Conservation (phyloP, 2,888 invertebrate genomes). For the Desoria tigrina region DNA sequence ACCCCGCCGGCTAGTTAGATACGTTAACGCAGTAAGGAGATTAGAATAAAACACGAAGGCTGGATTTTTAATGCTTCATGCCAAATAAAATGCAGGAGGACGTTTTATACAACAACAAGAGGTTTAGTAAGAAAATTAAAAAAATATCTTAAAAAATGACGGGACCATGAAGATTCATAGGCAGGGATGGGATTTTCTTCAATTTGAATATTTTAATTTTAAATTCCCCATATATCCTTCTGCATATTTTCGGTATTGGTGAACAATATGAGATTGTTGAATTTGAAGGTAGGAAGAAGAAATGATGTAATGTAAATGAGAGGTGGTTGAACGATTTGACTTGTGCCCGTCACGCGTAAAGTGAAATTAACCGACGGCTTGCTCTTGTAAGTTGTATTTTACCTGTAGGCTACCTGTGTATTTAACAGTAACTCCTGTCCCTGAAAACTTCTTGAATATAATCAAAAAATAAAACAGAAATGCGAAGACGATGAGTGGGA, state of each 20-base stretch:
- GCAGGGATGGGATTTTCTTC: too few species aligned
- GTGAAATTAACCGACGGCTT: constrained; percentile 30
- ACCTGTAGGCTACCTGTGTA: constrained; percentile 1
- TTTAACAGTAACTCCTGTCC: constrained; percentile 2
- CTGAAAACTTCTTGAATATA: neutral
- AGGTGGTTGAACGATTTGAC: constrained; percentile 30
- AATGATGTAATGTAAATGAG: constrained; percentile 5
- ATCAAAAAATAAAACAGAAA: too few species aligned
- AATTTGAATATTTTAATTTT: too few species aligned
- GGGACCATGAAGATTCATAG: too few species aligned
- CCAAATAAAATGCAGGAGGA: constrained; percentile 9
- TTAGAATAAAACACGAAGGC: neutral
- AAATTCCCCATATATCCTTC: too few species aligned
- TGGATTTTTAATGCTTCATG: neutral
- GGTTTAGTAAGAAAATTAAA: too few species aligned
- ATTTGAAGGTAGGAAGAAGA: neutral
- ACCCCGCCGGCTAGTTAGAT: constrained; percentile 15
- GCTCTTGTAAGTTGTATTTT: constrained; percentile 3
- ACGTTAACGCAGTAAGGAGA: neutral
- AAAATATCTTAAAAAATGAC: too few species aligned
- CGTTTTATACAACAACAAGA: neutral
- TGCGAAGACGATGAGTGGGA: too few species aligned
- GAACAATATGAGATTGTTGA: neutral
- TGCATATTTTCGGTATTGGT: neutral
- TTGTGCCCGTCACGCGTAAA: constrained; percentile 44